Conservation (phyloP, 2,888 invertebrate genomes). For the Tetramorium bicarinatum region DNA sequence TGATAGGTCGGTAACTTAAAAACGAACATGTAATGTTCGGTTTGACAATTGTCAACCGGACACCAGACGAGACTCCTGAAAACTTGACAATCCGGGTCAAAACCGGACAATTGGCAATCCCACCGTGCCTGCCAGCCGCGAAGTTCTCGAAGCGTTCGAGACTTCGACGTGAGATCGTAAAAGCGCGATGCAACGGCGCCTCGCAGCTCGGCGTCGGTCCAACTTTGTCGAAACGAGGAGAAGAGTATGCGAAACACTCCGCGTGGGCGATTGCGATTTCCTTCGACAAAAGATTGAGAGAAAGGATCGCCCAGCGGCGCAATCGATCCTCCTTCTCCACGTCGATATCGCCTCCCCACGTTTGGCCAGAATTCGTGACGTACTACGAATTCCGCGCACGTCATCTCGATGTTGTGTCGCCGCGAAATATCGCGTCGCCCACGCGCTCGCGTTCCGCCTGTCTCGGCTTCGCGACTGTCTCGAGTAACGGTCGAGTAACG, state of each 20-base stretch:
- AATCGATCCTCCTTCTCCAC: slow-evolving; percentile 38
- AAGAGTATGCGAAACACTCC: slow-evolving; percentile 29
- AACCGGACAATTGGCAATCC: no score
- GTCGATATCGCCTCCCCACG: slow-evolving; percentile 8
- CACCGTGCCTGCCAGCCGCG: neutral
- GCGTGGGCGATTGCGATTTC: slow-evolving; percentile 42
- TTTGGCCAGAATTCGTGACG: slow-evolving; percentile 60
- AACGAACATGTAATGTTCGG: no score
- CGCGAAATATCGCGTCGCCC: slow-evolving; percentile 52
- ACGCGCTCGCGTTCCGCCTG: slow-evolving; percentile 20
- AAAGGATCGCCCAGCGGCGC: slow-evolving; percentile 59
- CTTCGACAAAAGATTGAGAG: slow-evolving; percentile 63
- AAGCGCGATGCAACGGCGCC: neutral
- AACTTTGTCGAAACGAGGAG: slow-evolving; percentile 19
- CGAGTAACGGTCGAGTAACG: slow-evolving; percentile 23
- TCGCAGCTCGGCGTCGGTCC: slow-evolving; percentile 10
- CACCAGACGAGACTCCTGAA: no score
- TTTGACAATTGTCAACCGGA: no score
- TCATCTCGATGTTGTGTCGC: slow-evolving; percentile 33
- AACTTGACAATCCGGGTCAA: no score
- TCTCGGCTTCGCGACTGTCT: slow-evolving; percentile 25
- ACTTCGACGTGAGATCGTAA: neutral
- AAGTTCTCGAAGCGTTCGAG: neutral
- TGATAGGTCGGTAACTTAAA: no score
- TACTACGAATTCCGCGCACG: slow-evolving; percentile 67